These are phyloP conservation scores for Heliconius sara DNA, from an alignment of 2,888 invertebrate genomes.

Conservation along the genomic window DNA sequence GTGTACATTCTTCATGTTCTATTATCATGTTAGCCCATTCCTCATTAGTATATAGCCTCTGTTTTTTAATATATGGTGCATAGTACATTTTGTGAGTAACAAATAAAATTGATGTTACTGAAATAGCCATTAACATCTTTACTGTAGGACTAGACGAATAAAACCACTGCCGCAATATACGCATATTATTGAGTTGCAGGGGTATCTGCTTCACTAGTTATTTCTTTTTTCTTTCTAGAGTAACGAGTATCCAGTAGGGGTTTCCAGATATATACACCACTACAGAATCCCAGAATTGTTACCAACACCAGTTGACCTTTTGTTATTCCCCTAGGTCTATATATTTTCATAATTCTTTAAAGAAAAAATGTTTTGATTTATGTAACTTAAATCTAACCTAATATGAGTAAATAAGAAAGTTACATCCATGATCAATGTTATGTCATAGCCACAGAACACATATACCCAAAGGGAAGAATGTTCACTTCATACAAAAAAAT, in stretches of 20 bases:
- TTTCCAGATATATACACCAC: constrained; percentile 82
- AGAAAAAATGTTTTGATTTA: constrained; percentile 18
- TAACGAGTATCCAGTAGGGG: constrained; percentile 70
- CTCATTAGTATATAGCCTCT: constrained; percentile 63
- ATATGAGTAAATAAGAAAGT: neutral
- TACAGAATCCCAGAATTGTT: constrained; percentile 70
- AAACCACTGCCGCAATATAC: constrained; percentile 56
- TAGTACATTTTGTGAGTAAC: constrained; percentile 61
- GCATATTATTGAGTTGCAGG: constrained; percentile 57
- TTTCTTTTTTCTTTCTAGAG: constrained; percentile 53
- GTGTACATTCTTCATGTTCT: constrained; percentile 66
- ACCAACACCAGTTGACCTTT: constrained; percentile 71
- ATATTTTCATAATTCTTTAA: constrained; percentile 67
- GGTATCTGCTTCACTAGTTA: constrained; percentile 42
- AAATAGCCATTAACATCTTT: constrained; percentile 71
- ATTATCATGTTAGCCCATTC: constrained; percentile 71
- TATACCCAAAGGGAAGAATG: no score
- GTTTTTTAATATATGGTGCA: constrained; percentile 59
- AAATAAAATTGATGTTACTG: constrained; percentile 63
- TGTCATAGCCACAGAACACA: no score
- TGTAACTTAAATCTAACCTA: constrained; percentile 18
- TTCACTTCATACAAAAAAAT: no score
- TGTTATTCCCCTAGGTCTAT: constrained; percentile 69
- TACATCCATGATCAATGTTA: neutral
- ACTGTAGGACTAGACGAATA: constrained; percentile 63